Conservation (phyloP, 2,888 invertebrate species). For the Diplolepis rosae region DNA sequence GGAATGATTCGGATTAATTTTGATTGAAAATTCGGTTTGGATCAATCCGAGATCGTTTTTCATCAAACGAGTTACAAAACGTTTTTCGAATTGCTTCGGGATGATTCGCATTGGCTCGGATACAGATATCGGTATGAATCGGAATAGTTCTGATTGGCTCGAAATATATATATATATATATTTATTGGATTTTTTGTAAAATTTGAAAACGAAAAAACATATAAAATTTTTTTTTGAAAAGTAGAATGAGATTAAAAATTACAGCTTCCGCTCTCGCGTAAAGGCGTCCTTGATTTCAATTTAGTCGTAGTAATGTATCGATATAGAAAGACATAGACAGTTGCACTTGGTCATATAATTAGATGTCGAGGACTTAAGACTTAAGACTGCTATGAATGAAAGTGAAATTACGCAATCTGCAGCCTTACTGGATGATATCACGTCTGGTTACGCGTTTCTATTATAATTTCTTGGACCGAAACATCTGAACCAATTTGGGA, state of each 20-base stretch:
- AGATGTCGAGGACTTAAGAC: conserved; percentile 28
- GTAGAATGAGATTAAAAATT: conserved; percentile 51
- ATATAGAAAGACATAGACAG: background rate
- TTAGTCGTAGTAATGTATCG: background rate
- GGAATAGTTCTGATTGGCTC: no score
- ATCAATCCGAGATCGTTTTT: no score
- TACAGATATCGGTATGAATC: no score
- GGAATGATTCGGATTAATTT: no score
- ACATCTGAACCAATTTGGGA: background rate
- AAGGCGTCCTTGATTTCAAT: conserved; percentile 29
- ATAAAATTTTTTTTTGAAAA: no score
- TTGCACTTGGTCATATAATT: conserved; percentile 31
- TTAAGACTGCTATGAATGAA: conserved; percentile 51
- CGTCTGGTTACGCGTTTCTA: conserved; percentile 23
- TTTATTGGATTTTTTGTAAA: no score
- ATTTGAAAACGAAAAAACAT: no score
- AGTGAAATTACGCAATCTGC: conserved; percentile 49
- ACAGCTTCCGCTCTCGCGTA: conserved; percentile 43
- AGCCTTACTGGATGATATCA: conserved; percentile 50
- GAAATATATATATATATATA: no score
- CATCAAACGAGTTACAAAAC: no score
- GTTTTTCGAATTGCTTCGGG: no score
- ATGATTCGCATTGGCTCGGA: no score
- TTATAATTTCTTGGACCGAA: background rate
- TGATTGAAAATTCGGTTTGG: no score